Percentiles rank a stretch among this genome's conserved stretches.
phyloP scores from a whole-genome alignment of 2,113 vertebrate species.

The Platysteira castanea region DNA sequence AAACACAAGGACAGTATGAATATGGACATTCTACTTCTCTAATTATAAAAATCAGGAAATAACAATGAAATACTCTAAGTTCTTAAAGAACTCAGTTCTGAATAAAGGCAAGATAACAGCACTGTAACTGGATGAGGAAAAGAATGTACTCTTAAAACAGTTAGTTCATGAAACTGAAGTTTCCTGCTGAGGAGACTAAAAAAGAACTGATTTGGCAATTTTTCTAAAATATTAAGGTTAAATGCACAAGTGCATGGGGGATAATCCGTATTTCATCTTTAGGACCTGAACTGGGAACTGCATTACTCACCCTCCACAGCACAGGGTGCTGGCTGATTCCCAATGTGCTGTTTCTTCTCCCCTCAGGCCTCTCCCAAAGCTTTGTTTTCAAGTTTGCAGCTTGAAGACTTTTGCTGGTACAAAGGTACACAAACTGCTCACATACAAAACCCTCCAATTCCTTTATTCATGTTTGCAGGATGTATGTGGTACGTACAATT shows the following conservation, averaged over 20 bases:
- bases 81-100: not conserved
- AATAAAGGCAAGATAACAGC: not conserved
- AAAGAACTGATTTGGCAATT: not conserved
- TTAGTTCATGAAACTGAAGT: not conserved
- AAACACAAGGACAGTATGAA: not conserved
- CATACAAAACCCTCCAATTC: conserved; percentile 75
- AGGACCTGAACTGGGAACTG: not conserved
- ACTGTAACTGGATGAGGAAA: not conserved
- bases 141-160: not conserved
- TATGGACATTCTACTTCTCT: not conserved
- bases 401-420: not conserved
- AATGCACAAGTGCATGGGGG: not conserved
- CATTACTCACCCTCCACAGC: not conserved
- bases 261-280: not conserved
- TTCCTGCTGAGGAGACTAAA: not conserved
- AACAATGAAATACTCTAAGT: not conserved
- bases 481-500: conserved; percentile 64
- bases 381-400: not conserved
- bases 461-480: conserved; percentile 73
- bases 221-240: not conserved
- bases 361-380: not conserved
- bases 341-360: not conserved
- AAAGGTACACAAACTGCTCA: conserved; percentile 26
- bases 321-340: not conserved
- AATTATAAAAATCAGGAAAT: not conserved